A percentile compares a stretch with the other conserved stretches of the same genome.
Evolutionary conservation across 2,888 invertebrate species (phyloP).

Genomic region (Callyntrura guangdongensis): DNA sequence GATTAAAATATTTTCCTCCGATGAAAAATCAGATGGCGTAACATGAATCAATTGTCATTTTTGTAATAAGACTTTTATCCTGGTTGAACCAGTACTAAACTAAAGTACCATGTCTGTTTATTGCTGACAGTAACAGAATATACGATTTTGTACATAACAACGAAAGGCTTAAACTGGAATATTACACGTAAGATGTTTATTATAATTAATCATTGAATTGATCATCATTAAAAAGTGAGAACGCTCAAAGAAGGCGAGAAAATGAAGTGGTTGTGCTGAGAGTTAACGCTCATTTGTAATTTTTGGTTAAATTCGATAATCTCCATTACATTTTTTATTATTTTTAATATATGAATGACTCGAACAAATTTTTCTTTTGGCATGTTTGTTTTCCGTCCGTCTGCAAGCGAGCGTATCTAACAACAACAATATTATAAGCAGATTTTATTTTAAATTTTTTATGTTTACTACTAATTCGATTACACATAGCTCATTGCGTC

Average conservation of each 20-base stretch:
- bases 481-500: too few species aligned
- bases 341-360: not conserved
- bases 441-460: too few species aligned
- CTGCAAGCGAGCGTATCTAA: too few species aligned
- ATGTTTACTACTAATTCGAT: too few species aligned
- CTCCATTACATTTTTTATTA: conserved; percentile 8
- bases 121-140: too few species aligned
- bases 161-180: too few species aligned
- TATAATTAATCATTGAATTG: not conserved
- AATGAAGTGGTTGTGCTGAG: conserved; percentile 34
- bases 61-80: not conserved
- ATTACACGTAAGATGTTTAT: too few species aligned
- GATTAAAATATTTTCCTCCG: not conserved
- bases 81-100: not conserved
- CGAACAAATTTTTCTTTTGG: too few species aligned
- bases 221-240: conserved; percentile 50
- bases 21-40: not conserved
- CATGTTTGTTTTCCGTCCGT: too few species aligned
- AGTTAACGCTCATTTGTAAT: conserved; percentile 45
- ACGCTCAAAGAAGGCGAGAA: conserved; percentile 57
- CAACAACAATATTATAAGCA: too few species aligned
- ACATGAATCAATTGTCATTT: conserved; percentile 2
- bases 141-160: too few species aligned
- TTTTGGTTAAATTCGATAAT: not conserved
- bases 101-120: too few species aligned